These are phyloP conservation scores for Lordiphosa clarofinis DNA, from an alignment of 1,140 invertebrate species.

Conservation along the genomic window DNA sequence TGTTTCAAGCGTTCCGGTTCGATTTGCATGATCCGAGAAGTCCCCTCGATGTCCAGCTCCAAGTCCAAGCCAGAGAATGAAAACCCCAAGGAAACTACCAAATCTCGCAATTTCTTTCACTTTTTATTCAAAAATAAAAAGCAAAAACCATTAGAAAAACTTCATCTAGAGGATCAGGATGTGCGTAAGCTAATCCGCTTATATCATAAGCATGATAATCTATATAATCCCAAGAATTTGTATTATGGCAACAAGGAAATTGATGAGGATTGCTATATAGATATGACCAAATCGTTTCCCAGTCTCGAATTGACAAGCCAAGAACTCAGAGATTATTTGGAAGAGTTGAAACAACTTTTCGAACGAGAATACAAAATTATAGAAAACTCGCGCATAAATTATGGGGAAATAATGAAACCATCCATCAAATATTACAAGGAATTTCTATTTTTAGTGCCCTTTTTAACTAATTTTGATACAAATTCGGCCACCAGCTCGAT, in stretches of 20 bases:
- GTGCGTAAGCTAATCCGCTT: slow-evolving; percentile 37
- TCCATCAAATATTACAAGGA: slow-evolving; percentile 50
- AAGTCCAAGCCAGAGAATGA: slow-evolving; percentile 6
- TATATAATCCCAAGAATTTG: slow-evolving; percentile 34
- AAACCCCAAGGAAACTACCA: neutral
- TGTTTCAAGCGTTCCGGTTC: slow-evolving; percentile 50
- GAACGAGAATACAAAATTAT: slow-evolving; percentile 41
- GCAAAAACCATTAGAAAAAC: neutral
- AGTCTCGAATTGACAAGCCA: neutral
- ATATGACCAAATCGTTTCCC: slow-evolving; percentile 31
- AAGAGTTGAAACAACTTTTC: slow-evolving; percentile 25
- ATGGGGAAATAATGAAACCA: slow-evolving; percentile 15
- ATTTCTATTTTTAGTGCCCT: slow-evolving; percentile 45
- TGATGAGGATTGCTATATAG: slow-evolving; percentile 31
- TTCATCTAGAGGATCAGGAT: slow-evolving; percentile 9
- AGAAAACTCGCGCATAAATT: neutral
- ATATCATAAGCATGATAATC: slow-evolving; percentile 30
- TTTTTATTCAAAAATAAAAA: slow-evolving; percentile 2
- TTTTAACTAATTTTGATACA: slow-evolving; percentile 4
- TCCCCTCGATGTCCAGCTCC: slow-evolving; percentile 1
- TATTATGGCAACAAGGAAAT: slow-evolving; percentile 38
- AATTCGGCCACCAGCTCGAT: slow-evolving; percentile 1
- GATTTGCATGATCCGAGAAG: slow-evolving; percentile 15
- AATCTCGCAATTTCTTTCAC: neutral
- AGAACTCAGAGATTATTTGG: slow-evolving; percentile 18